Conservation (phyloP, 2,888 invertebrate species). For the Caenorhabditis sp. region DNA sequence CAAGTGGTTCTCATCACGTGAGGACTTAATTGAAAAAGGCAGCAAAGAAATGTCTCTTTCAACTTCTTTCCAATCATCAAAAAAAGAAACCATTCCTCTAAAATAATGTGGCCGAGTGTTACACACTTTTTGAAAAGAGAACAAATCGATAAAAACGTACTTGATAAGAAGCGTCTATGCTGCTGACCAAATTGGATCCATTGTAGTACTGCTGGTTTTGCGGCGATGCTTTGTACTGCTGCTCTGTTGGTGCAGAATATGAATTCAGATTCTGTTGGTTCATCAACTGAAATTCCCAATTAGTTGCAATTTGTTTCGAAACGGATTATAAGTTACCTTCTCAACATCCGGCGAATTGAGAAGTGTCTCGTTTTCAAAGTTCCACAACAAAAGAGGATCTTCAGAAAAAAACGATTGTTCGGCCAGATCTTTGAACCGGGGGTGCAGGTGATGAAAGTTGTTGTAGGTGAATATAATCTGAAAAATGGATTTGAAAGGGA, state of each 20-base stretch:
- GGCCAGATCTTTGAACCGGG: background rate
- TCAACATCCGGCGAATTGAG: slow-evolving; percentile 23
- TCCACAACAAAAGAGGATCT: slow-evolving; percentile 36
- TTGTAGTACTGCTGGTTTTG: background rate
- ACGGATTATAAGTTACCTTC: slow-evolving; percentile 1
- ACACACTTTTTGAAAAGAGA: too few relatives aligned
- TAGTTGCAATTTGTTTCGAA: background rate
- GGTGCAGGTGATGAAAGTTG: slow-evolving; percentile 21
- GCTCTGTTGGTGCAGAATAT: background rate
- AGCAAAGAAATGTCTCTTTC: background rate
- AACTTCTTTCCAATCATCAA: too few relatives aligned
- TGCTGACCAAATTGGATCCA: slow-evolving; percentile 12
- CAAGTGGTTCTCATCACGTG: slow-evolving; percentile 9
- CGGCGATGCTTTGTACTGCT: background rate
- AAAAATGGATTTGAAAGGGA: background rate
- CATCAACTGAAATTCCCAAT: slow-evolving; percentile 6
- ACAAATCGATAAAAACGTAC: too few relatives aligned
- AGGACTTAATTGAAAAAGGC: background rate
- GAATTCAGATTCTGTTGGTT: background rate
- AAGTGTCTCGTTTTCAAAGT: slow-evolving; percentile 30
- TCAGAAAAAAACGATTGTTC: background rate
- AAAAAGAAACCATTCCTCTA: too few relatives aligned
- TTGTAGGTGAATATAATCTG: slow-evolving; percentile 28
- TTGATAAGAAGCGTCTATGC: slow-evolving; percentile 13
- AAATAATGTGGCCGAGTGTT: too few relatives aligned